A percentile compares a stretch with the other conserved stretches of the same genome.
Evolutionary conservation across 2,888 invertebrate species (phyloP).

Genomic region (Hydraecia micacea): DNA sequence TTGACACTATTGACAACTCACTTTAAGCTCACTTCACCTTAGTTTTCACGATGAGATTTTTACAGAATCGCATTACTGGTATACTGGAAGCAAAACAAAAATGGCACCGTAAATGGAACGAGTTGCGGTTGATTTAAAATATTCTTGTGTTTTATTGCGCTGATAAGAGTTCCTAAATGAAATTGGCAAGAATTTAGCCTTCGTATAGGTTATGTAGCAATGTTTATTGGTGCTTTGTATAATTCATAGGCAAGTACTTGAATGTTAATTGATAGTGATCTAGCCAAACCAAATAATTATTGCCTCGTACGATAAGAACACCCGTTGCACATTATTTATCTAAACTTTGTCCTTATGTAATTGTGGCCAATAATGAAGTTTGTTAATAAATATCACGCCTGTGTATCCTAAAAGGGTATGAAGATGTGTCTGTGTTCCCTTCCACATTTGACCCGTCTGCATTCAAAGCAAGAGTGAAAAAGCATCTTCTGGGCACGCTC

Average conservation of each 20-base stretch:
- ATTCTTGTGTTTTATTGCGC: slow-evolving; percentile 18
- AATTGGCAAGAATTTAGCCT: slow-evolving; percentile 11
- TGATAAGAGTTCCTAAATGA: slow-evolving; percentile 15
- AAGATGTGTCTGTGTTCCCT: no score
- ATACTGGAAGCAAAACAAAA: slow-evolving; percentile 29
- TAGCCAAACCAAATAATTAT: background rate
- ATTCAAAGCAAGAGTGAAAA: no score
- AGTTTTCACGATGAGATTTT: no score
- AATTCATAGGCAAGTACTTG: background rate
- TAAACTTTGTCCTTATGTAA: background rate
- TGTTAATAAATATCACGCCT: background rate
- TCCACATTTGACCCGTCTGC: no score
- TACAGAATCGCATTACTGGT: no score
- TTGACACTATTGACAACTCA: no score
- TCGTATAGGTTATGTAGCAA: background rate
- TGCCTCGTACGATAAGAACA: background rate
- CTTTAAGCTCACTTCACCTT: no score
- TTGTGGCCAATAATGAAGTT: background rate
- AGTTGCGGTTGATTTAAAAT: slow-evolving; percentile 6
- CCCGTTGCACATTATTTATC: background rate
- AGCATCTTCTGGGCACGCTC: no score
- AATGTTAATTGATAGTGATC: slow-evolving; percentile 12
- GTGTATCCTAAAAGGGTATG: no score
- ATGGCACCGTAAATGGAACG: background rate
- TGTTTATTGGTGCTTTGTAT: background rate